A percentile compares a stretch with the other conserved stretches of the same genome.
Conservation (phyloP, 2,113 vertebrate species). For the Alouatta palliata region DNA sequence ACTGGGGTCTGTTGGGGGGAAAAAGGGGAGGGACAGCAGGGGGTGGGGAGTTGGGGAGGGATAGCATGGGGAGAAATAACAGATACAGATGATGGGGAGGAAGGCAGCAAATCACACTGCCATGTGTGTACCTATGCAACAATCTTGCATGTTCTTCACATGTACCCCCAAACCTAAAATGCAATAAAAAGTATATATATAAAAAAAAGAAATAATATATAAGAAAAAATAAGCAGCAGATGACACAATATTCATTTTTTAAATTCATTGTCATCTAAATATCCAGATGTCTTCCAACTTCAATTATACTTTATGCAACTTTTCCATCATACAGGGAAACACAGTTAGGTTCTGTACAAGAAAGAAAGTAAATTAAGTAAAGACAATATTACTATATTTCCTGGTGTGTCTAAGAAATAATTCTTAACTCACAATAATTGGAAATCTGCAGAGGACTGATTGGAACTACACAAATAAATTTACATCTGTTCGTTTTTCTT, state of each 20-base stretch:
- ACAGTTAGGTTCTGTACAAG: not conserved
- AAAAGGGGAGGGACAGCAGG: too few relatives aligned
- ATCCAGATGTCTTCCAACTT: constrained; percentile 30
- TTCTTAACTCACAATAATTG: constrained; percentile 64
- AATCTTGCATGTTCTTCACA: too few relatives aligned
- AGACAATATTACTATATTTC: constrained; percentile 59
- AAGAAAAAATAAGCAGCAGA: constrained; percentile 25
- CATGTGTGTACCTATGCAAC: too few relatives aligned
- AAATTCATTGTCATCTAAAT: constrained; percentile 46
- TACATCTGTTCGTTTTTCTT: constrained; percentile 63
- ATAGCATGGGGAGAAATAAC: too few relatives aligned
- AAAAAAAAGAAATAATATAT: constrained; percentile 13
- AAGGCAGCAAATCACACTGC: too few relatives aligned
- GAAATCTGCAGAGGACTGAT: constrained; percentile 69
- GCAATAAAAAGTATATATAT: too few relatives aligned
- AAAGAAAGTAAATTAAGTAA: constrained; percentile 53
- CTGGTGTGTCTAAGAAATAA: constrained; percentile 65
- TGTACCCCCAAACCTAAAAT: too few relatives aligned
- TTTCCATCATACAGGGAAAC: constrained; percentile 20
- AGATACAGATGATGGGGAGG: too few relatives aligned
- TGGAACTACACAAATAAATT: constrained; percentile 58
- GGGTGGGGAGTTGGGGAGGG: too few relatives aligned
- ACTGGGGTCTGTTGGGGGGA: too few relatives aligned
- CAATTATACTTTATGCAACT: constrained; percentile 27
- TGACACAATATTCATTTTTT: not conserved